Evolutionary conservation across 2,888 invertebrate genomes (phyloP).

Genomic region (Phengaris alcon): DNA sequence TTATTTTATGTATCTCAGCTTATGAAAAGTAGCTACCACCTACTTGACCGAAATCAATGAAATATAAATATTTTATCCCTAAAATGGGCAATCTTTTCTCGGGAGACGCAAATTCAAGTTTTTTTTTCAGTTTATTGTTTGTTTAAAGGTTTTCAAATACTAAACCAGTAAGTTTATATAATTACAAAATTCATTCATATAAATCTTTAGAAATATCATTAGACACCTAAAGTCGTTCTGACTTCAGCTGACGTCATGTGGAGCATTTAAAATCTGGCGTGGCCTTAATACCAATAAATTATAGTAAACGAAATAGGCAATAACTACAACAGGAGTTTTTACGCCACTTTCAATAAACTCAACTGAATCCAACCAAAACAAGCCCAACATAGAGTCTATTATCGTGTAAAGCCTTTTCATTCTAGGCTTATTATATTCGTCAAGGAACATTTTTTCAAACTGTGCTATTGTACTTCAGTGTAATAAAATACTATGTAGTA

Average conservation of each 20-base stretch:
- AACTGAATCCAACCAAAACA: background rate
- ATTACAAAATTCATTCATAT: background rate
- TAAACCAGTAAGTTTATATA: background rate
- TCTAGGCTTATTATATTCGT: constrained; percentile 8
- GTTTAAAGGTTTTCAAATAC: background rate
- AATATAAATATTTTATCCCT: background rate
- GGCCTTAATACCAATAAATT: constrained; percentile 17
- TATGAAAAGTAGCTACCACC: too few species aligned
- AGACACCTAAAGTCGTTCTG: background rate
- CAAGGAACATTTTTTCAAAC: constrained; percentile 12
- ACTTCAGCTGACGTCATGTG: constrained; percentile 4
- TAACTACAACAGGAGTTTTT: background rate
- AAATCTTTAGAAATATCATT: background rate
- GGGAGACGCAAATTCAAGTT: background rate
- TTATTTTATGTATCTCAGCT: too few species aligned
- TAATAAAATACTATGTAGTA: constrained; percentile 7
- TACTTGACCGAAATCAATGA: too few species aligned
- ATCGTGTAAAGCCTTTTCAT: background rate
- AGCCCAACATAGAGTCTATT: background rate
- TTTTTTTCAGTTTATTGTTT: background rate
- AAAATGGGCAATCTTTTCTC: background rate
- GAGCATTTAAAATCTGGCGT: constrained; percentile 21
- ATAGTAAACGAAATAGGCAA: constrained; percentile 2
- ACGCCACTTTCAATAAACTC: too few species aligned
- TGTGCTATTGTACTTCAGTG: constrained; percentile 3